Evolutionary conservation across 92 coral and sea anemone genomes (phyloP), one percentile per base, ranked within the genome.

Genomic region (Epizoanthus scotinus): DNA sequence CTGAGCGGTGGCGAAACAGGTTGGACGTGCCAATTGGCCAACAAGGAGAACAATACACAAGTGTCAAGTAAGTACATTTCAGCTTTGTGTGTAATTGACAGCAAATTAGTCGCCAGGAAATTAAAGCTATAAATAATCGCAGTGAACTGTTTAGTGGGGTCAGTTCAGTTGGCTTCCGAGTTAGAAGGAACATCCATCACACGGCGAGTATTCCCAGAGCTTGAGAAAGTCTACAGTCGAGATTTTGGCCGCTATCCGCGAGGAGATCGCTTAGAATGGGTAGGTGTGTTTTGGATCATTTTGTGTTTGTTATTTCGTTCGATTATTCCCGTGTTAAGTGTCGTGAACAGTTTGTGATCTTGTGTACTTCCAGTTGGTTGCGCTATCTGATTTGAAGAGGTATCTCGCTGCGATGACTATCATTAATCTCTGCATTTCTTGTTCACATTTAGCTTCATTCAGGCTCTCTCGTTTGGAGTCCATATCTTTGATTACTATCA

Each of bases 31-130:
- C 81, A 75, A 63, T 75, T 75, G 81, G 12, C 6, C 17, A 59
- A 75, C 81, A 75, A 24, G 31, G 24, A 20, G 68, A 22, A 75
- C 81, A 75, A 75, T 58, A 67, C 22, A 0, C 67, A 24, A 20
- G 56, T 75, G 81, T 75, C 29, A 54, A 31, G 38, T 75, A 47
- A 58, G 81, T 60, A 58, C 81, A 75, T 75, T 75, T 75, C 68
- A 75, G 47, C 63, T 57, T 75, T 49, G 12, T 36, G 68, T 59
- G 36, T 75, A 75, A 75, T 75, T 75, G 81, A 75, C 81, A 75
- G 81, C 69, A 59, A 75, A 75, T 59, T 75, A 75, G 68, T 75
- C 67, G 56, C 40, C 29, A 59, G 56, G 79, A 75, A 75, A 75
- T 40, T 75, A 24, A 40, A 59, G 81, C 66, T 75, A 75, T 75